Percentiles rank a stretch among this genome's conserved stretches.
Evolutionary conservation across 1,140 invertebrate genomes (phyloP).

Genomic region (Drosophila persimilis): DNA sequence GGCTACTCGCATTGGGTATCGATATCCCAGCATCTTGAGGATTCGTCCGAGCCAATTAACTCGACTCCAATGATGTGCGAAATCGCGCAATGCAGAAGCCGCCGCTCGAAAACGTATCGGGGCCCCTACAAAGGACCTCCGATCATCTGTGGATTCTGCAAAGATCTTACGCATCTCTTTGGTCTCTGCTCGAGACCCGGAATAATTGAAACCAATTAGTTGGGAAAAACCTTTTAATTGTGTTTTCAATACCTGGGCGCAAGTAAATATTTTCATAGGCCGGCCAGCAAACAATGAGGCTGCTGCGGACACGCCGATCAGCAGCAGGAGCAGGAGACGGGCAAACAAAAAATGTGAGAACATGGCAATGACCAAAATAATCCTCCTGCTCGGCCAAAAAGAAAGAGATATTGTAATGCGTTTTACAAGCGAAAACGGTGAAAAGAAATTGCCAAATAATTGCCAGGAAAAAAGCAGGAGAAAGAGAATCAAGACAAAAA

Average conservation of each 20-base stretch:
- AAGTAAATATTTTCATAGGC: conserved; percentile 77
- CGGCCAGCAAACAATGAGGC: conserved; percentile 44
- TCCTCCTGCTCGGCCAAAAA: conserved; percentile 42
- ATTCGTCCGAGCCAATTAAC: conserved; percentile 66
- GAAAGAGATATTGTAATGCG: conserved; percentile 40
- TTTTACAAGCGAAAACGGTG: conserved; percentile 46
- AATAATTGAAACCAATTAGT: conserved; percentile 82
- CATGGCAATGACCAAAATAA: conserved; percentile 80
- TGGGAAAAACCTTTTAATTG: conserved; percentile 81
- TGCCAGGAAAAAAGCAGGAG: conserved; percentile 47
- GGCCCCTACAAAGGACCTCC: conserved; percentile 1
- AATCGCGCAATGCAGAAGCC: conserved; percentile 66
- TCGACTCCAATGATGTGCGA: conserved; percentile 67
- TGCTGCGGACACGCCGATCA: conserved; percentile 20
- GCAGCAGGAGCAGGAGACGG: background rate
- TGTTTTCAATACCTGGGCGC: conserved; percentile 57
- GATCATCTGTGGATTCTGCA: conserved; percentile 46
- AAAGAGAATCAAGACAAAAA: conserved; percentile 62
- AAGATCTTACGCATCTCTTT: conserved; percentile 45
- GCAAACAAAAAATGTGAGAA: conserved; percentile 61
- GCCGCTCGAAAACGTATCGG: conserved; percentile 14
- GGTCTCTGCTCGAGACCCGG: conserved; percentile 57
- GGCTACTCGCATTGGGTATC: conserved; percentile 17
- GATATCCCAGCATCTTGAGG: conserved; percentile 28
- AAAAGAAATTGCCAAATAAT: conserved; percentile 77